Evolutionary conservation across 2,888 invertebrate genomes (phyloP), one percentile per base, ranked within the genome.

Genomic region (Eledone cirrhosa): DNA sequence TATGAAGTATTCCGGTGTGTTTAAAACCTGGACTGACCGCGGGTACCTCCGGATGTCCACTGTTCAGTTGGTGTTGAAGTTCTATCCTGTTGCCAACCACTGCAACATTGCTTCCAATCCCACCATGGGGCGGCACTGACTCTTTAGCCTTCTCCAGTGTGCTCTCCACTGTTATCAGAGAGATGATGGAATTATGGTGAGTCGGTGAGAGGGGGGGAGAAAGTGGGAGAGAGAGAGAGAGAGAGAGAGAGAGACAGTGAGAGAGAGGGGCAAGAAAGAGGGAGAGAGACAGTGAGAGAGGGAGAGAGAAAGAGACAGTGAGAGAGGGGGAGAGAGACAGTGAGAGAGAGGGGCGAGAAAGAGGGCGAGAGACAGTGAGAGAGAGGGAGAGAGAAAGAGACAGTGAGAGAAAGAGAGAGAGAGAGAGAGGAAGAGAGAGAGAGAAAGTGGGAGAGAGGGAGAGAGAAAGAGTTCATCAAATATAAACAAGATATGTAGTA

Each of bases 81-180:
- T 96, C 95, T 81, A 97, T 95, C 86, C 96, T 93, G 90, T 97
- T 97, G 33, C 97, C 97, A 48, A 96, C 93, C 8, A 97, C 92
- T 4, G 95, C 94, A 5, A 95, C 94, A 88, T 94, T 95, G 80
- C 95, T 95, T 0, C 96, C 96, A 89, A 96, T 95, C 86, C 94
- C 95, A 80, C 92, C 92, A 65, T 90, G 90, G n/a, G 81, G 80
- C 69, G 84, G 81, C 48, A n/a, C 48, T 19, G 22, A n/a, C 19
- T 77, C 59, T 11, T 77, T 53, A 3, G 29, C 31, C 41, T 41
- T 41, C 19, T 29, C 63, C 63, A 69, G 41, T 11, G 24, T 31
- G 14, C 72, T 33, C 31, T 72, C 72, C 2, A 72, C 72, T 72
- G 19, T n/a, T n/a, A 72, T 33, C n/a, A 19, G n/a, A 63, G 22